These are phyloP conservation scores for Lasioglossum villosulum DNA, from an alignment of 2,888 invertebrate species.

Conservation along the genomic window DNA sequence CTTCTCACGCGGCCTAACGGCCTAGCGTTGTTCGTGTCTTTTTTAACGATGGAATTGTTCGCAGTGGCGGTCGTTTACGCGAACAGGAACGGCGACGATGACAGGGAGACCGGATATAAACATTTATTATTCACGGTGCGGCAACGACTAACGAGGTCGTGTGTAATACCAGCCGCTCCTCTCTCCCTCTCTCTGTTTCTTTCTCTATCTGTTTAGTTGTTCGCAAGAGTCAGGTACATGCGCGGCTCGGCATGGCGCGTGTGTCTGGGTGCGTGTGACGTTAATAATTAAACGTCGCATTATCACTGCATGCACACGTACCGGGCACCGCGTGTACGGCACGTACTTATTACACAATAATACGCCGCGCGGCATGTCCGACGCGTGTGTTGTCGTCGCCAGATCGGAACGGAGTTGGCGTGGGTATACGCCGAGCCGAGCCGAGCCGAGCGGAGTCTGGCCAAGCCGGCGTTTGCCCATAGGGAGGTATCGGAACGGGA, in stretches of 20 bases:
- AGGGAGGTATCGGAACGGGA: conserved; percentile 48
- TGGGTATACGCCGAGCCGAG: neutral
- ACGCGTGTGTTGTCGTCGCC: neutral
- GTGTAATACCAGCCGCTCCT: conserved; percentile 66
- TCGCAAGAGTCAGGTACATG: conserved; percentile 22
- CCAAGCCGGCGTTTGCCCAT: conserved; percentile 36
- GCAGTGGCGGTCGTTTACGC: conserved; percentile 64
- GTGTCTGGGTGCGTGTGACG: conserved; percentile 55
- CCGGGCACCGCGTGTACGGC: conserved; percentile 52
- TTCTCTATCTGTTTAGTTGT: conserved; percentile 20
- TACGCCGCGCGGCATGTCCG: conserved; percentile 29
- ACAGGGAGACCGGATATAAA: conserved; percentile 74
- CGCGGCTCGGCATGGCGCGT: neutral
- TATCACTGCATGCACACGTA: conserved; percentile 67
- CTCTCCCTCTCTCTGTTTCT: neutral
- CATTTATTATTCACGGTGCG: conserved; percentile 80
- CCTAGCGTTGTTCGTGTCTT: conserved; percentile 3
- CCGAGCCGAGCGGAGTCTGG: conserved; percentile 3
- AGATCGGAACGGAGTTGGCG: neutral
- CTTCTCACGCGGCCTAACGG: conserved; percentile 41
- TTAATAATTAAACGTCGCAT: conserved; percentile 75
- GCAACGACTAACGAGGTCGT: conserved; percentile 77
- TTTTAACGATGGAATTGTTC: conserved; percentile 50
- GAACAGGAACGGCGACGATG: conserved; percentile 60
- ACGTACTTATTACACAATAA: conserved; percentile 68